A percentile compares a stretch with the other conserved stretches of the same genome.
Conservation (phyloP, 2,888 invertebrate genomes). For the Mycalesis mineus region DNA sequence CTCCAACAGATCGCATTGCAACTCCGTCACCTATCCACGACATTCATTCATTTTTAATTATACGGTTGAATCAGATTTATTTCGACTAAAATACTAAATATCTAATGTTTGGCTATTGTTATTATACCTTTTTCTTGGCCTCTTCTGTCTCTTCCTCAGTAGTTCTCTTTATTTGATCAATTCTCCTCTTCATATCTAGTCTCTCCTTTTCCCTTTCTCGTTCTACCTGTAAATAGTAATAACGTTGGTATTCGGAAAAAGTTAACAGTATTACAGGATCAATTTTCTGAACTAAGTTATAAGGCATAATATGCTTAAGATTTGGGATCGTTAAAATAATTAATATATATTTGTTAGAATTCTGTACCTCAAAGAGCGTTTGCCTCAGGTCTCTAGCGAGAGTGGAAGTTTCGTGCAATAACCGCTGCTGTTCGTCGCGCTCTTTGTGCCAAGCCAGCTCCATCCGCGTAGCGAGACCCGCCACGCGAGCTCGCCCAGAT, state of each 20-base stretch:
- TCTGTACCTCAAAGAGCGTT: slow-evolving; percentile 85
- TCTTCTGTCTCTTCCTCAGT: slow-evolving; percentile 94
- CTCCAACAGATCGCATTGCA: slow-evolving; percentile 93
- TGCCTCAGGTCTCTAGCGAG: slow-evolving; percentile 91
- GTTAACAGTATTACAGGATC: too few species aligned
- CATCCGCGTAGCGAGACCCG: slow-evolving; percentile 90
- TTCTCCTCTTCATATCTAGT: slow-evolving; percentile 89
- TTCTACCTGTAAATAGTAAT: slow-evolving; percentile 80
- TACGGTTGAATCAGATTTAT: neutral
- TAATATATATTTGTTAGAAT: too few species aligned
- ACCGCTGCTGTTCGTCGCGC: slow-evolving; percentile 92
- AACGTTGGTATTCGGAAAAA: neutral
- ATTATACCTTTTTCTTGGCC: slow-evolving; percentile 85
- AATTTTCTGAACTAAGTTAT: neutral
- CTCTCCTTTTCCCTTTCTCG: slow-evolving; percentile 93
- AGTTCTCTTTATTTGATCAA: slow-evolving; percentile 89
- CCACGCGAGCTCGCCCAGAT: slow-evolving; percentile 90
- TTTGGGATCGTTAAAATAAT: too few species aligned
- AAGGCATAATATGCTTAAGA: neutral
- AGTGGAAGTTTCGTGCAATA: slow-evolving; percentile 93
- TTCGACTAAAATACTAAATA: neutral
- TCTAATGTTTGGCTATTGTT: neutral
- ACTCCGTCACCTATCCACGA: slow-evolving; percentile 76
- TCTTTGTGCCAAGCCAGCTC: slow-evolving; percentile 97
- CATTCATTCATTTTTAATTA: neutral